A percentile compares a stretch with the other conserved stretches of the same genome.
Conservation (phyloP, 64 coral and sea anemone genomes). For the Astreopora myriophthalma region DNA sequence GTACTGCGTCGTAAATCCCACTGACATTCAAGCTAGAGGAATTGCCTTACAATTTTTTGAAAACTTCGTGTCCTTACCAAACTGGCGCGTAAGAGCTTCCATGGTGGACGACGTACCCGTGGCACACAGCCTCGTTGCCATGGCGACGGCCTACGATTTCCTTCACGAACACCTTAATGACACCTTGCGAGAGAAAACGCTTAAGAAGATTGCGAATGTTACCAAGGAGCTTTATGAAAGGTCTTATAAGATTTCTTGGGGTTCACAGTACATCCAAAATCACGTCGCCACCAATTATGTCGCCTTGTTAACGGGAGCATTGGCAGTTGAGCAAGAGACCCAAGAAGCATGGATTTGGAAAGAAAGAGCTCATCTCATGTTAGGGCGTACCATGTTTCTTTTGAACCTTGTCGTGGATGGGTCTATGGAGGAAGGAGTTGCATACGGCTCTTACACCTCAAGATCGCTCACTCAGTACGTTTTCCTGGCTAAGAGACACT, state of each 20-base stretch:
- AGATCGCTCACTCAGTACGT: constrained; percentile 86
- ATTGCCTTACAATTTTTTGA: constrained; percentile 66
- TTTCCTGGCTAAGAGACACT: constrained; percentile 72
- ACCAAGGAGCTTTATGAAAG: constrained; percentile 64
- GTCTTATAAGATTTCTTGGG: constrained; percentile 73
- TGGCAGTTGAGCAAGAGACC: constrained; percentile 17
- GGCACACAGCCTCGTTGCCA: constrained; percentile 76
- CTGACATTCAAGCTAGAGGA: constrained; percentile 40
- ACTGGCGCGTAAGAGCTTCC: constrained; percentile 68
- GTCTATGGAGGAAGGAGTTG: constrained; percentile 83
- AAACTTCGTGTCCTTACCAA: constrained; percentile 31
- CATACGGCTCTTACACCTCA: constrained; percentile 85
- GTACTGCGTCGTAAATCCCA: constrained; percentile 71
- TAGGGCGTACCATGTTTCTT: constrained; percentile 75
- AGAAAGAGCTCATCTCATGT: constrained; percentile 57
- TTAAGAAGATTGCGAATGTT: constrained; percentile 40
- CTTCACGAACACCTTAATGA: constrained; percentile 62
- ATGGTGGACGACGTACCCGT: constrained; percentile 88
- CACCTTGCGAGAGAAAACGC: constrained; percentile 2
- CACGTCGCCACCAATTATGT: constrained; percentile 94
- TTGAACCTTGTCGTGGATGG: constrained; percentile 80
- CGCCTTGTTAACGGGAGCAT: constrained; percentile 70
- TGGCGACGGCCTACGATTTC: constrained; percentile 89
- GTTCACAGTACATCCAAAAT: constrained; percentile 86
- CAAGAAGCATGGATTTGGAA: constrained; percentile 55